Evolutionary conservation across 2,888 invertebrate genomes (phyloP).

Genomic region (Macrophya annulata): DNA sequence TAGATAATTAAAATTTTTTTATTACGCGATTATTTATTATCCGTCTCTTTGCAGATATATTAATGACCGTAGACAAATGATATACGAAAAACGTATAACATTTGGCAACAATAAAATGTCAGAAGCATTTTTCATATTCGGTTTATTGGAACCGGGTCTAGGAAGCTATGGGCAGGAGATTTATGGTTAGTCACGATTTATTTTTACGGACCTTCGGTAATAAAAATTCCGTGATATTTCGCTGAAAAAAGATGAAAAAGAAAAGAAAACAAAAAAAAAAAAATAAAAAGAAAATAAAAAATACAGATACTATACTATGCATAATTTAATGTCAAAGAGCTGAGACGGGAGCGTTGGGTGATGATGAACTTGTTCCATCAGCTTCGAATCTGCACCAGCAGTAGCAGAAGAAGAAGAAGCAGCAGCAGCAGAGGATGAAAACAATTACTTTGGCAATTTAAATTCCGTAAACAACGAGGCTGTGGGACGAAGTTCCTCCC

Average conservation of each 20-base stretch:
- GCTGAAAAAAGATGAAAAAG: background rate
- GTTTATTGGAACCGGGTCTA: background rate
- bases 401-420: background rate
- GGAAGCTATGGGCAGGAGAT: background rate
- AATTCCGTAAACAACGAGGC: slow-evolving; percentile 35
- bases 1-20: too few relatives aligned
- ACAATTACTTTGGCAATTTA: slow-evolving; percentile 41
- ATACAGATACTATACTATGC: background rate
- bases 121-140: slow-evolving; percentile 10
- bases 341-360: background rate
- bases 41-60: background rate
- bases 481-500: background rate
- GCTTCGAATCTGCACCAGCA: background rate
- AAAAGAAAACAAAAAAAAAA: too few relatives aligned
- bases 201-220: background rate
- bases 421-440: background rate
- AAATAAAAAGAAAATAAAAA: too few relatives aligned
- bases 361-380: slow-evolving; percentile 20
- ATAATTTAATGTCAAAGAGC: background rate
- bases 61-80: slow-evolving; percentile 23
- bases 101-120: slow-evolving; percentile 25
- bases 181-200: background rate
- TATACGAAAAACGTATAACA: background rate
- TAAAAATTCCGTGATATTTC: background rate
- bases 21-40: too few relatives aligned